Evolutionary conservation across 2,888 invertebrate genomes (phyloP).

Genomic region (Phortica okadai): DNA sequence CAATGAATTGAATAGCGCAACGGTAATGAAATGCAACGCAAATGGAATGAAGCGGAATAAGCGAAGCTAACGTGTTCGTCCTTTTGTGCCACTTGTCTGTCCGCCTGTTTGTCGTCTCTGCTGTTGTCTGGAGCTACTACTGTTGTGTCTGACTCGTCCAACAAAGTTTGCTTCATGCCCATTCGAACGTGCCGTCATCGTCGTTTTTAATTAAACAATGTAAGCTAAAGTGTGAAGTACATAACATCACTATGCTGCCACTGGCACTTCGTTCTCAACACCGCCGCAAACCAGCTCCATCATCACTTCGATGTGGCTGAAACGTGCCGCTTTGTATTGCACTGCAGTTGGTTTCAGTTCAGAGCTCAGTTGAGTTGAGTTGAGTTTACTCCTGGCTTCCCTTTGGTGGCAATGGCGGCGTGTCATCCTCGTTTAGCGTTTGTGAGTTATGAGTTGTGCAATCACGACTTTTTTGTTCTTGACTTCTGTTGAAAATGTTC

Average conservation of each 20-base stretch:
- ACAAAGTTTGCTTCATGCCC: slow-evolving; percentile 7
- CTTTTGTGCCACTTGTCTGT: slow-evolving; percentile 61
- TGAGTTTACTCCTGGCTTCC: slow-evolving; percentile 42
- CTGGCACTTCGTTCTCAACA: slow-evolving; percentile 32
- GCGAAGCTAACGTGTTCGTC: slow-evolving; percentile 70
- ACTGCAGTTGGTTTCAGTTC: not conserved
- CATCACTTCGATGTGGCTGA: not conserved
- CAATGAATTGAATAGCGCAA: slow-evolving; percentile 36
- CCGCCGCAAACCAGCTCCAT: slow-evolving; percentile 43
- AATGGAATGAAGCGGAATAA: slow-evolving; percentile 38
- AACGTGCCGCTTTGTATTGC: slow-evolving; percentile 21
- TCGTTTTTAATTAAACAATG: slow-evolving; percentile 75
- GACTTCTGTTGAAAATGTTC: slow-evolving; percentile 57
- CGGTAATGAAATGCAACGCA: slow-evolving; percentile 25
- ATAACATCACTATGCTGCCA: slow-evolving; percentile 41
- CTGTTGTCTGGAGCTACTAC: slow-evolving; percentile 7
- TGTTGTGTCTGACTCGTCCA: slow-evolving; percentile 6
- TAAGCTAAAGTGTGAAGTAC: slow-evolving; percentile 59
- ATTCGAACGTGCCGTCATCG: slow-evolving; percentile 54
- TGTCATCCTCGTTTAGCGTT: slow-evolving; percentile 46
- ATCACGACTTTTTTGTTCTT: slow-evolving; percentile 74
- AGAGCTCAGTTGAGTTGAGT: slow-evolving; percentile 44
- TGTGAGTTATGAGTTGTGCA: slow-evolving; percentile 76
- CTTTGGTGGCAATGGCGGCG: slow-evolving; percentile 28
- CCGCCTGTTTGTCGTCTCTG: not conserved